Evolutionary conservation across 2,797 vertebrate genomes (phyloP), one percentile per base, ranked within the genome.

Genomic region (Xiphophorus birchmanni): DNA sequence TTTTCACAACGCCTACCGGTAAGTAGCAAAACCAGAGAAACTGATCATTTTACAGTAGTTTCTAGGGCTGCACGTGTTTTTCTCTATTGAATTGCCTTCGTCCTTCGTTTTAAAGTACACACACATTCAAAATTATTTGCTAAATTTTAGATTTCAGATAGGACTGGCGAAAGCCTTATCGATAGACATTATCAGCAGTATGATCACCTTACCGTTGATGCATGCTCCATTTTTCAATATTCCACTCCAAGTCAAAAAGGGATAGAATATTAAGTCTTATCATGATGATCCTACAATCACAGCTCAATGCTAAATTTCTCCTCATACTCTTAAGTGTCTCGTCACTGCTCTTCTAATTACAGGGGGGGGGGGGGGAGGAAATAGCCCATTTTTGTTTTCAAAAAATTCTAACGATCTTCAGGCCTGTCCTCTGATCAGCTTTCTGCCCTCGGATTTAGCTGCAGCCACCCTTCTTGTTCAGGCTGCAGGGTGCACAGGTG

Each of bases 401-500:
- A 8, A 54, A 69, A 42, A 69, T 69, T 42, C 65, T 72, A 72
- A 45, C 82, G 85, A 85, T 91, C 90, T 84, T 77, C 74, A 52
- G 91, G 89, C 90, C 91, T 86, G 89, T 93, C 84, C 87, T 91
- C 88, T 93, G 94, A 95, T 96, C 93, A 93, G 92, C 89, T 94
- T 94, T 93, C 91, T 91, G 91, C 93, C 87, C 89, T 82, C 90
- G 89, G 69, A 92, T 94, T 60, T 92, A 91, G 88, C 80, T 77
- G 84, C 80, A 87, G 86, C 82, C 90, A 90, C 89, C 89, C 91
- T 90, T 87, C 89, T 90, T 89, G 91, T 88, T 92, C 52, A 26
- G 92, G 92, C 92, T 93, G 91, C 92, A 93, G 94, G 93, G 92
- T 94, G 94, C 92, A 93, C 95, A 96, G 95, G 94, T 96, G 95